Base-by-base conservation (phyloP, 2,113 vertebrate species). In the Baryphthengus martii region DNA sequence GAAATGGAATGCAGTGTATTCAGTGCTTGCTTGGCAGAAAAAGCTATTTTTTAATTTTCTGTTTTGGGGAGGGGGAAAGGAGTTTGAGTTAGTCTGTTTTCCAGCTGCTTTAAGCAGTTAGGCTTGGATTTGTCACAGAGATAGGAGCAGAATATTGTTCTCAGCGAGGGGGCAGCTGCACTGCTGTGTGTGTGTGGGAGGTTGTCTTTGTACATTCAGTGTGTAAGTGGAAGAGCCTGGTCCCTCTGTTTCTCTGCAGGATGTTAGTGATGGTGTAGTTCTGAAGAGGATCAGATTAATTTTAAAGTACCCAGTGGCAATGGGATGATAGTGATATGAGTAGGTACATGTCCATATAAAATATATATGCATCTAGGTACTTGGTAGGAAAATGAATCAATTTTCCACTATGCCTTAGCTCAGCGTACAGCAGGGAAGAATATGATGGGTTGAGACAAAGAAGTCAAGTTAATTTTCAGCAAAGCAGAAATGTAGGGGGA, bases 1-100 rank as follows among this genome's bases (percentile, higher is more conserved):
- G 98, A 97, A 98, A 98, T 97, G 98, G 98, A 98, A 98, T 98
- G 98, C 97, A 91, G 95, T 85, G 95, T 94, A 96, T 97, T 97
- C 97, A 95, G 95, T 86, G 92, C 90, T 97, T 73, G 47, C 97
- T 98, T 98, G 97, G 98, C 97, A 98, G 97, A 95, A 97, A 93
- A 31, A 92, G 84, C 79, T 85, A 13, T 80, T 92, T 96, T 93
- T 68, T 89, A 81, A 42, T 95, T 86, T 68, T 86, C 89, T 91
- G 0, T 80, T 86, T 89, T 52, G 80, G 59, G 68, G 61, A 86
- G 71, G 20, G 26, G 31, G 74, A 17, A 8, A 14, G 28, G 8
- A 75, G 24, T 58, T 72, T 63, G 58, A 53, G 45, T 92, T 83
- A 55, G 75, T 93, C 62, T 85, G 0, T 83, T 95, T 95, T 89